Evolutionary conservation across 2,113 vertebrate genomes (phyloP).

Genomic region (Piaya cayana): DNA sequence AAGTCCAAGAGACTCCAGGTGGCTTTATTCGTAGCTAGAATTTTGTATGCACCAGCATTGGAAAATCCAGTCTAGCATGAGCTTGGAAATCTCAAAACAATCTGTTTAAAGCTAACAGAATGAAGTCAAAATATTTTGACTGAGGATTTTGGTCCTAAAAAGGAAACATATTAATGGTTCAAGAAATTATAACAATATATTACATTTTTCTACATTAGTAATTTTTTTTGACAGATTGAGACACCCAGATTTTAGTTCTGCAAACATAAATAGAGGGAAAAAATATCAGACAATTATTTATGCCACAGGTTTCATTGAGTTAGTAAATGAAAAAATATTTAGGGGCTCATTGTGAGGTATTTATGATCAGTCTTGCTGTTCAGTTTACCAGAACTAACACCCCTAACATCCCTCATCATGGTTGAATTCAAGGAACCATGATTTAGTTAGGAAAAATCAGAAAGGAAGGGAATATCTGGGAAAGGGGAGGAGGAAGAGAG

Average conservation of each 20-base stretch:
- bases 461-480: background rate
- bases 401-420: background rate
- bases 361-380: background rate
- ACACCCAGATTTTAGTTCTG: background rate
- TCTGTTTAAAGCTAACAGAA: background rate
- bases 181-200: background rate
- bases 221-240: background rate
- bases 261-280: background rate
- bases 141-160: background rate
- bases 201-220: background rate
- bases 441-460: background rate
- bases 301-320: background rate
- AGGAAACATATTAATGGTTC: background rate
- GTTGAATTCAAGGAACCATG: background rate
- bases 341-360: background rate
- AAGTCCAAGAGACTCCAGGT: background rate
- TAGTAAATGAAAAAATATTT: background rate
- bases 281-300: background rate
- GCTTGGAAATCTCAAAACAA: background rate
- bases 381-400: background rate
- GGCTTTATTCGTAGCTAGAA: background rate
- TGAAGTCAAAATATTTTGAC: background rate
- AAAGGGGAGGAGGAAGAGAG: background rate
- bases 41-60: background rate
- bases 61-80: background rate